Base-by-base conservation (phyloP, 2,888 invertebrate genomes). In the Agrotis puta region DNA sequence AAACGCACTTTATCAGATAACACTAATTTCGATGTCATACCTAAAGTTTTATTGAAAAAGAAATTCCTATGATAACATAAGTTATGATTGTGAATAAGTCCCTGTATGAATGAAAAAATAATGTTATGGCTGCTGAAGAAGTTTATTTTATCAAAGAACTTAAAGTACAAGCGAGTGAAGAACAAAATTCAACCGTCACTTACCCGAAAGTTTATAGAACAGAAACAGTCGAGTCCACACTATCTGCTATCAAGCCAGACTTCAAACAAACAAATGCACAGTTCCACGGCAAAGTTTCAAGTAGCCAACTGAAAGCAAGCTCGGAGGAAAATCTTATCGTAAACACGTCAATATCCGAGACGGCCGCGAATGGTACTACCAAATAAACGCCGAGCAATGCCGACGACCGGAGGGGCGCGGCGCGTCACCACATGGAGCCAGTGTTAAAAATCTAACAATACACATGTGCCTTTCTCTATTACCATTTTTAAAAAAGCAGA, bases 321-420 rank as follows among this genome's bases (percentile, higher is more conserved):
- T 74, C 64, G 59, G 72, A 77, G 61, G 73, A 77, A 67, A 72
- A 51, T 78, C 64, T 82, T 79, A 82, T 80, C 77, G 84, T 82
- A 82, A 80, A 89, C 90, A 89, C 94, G 94, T 93, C 92, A 86
- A 87, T 86, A 88, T 86, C 83, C 88, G 86, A 86, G 88, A 88
- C 90, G 84, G 88, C 88, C 92, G 88, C 93, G 92, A 89, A 90
- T 91, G 92, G 84, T 85, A 95, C 95, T 94, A 91, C 88, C 87
- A 85, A 92, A 92, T 88, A 90, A 90, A 90, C 91, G 86, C 83
- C 82, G 83, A 82, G 79, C 85, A 88, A 68, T 61, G 85, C 87
- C 89, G 89, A 87, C 88, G 89, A 88, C 83, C 88, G 91, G 89
- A 88, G 92, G 91, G 91, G 92, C 91, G 91, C 86, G 86, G 84